Conservation (phyloP, 2,888 invertebrate genomes). For the Strigamia crassipes region DNA sequence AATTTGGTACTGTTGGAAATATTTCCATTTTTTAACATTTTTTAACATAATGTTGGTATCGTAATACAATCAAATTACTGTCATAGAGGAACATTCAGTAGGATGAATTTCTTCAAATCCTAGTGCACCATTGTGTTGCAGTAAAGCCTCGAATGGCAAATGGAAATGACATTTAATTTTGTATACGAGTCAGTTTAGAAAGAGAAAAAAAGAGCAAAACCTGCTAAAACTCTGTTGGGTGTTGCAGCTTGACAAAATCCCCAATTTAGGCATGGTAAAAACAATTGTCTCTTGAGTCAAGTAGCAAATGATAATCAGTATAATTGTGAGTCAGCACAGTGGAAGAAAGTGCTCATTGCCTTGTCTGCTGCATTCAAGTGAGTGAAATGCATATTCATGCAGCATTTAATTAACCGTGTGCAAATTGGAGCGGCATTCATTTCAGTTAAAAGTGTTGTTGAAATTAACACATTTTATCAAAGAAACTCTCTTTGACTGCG, state of each 20-base stretch:
- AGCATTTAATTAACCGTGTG: conserved; percentile 39
- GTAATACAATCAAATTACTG: too few species aligned
- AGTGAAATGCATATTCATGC: conserved; percentile 42
- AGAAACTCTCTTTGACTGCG: conserved; percentile 13
- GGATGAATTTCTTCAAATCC: background rate
- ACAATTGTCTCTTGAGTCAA: conserved; percentile 40
- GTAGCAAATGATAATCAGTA: conserved; percentile 40
- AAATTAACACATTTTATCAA: conserved; percentile 42
- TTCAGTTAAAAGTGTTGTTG: conserved; percentile 35
- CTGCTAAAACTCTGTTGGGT: background rate
- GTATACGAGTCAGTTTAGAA: background rate
- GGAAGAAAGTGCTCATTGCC: conserved; percentile 40
- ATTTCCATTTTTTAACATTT: too few species aligned
- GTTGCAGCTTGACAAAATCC: background rate
- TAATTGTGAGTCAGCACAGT: conserved; percentile 40
- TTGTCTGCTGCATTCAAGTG: conserved; percentile 38
- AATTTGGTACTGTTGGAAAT: too few species aligned
- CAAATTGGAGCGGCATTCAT: conserved; percentile 33
- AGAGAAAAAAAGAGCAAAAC: background rate
- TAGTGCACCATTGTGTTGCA: background rate
- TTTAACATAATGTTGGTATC: too few species aligned
- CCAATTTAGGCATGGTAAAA: conserved; percentile 31
- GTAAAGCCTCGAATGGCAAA: background rate
- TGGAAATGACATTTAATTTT: conserved; percentile 10
- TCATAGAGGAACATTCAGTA: too few species aligned